phyloP scores from a whole-genome alignment of 2,113 vertebrate genomes.

The Nibea albiflora region DNA sequence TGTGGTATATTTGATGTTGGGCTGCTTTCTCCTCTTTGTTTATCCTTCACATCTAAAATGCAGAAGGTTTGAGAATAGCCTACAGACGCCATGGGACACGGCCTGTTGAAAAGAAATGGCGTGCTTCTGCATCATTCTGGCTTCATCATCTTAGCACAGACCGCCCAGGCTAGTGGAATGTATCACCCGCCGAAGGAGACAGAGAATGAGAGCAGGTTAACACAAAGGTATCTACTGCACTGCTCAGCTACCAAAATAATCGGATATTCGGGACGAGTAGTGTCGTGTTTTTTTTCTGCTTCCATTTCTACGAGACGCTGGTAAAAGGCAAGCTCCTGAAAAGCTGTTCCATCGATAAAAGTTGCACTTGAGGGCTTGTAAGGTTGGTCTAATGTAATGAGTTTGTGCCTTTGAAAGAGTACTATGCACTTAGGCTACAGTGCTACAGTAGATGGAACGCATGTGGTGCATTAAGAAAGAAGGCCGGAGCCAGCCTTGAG shows the following conservation, averaged over 20 bases:
- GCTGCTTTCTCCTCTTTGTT: neutral
- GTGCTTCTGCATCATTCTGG: neutral
- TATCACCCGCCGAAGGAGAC: neutral
- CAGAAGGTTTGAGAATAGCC: neutral
- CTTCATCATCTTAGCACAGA: too few species aligned
- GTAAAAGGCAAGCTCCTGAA: slow-evolving; percentile 27
- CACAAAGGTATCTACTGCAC: neutral
- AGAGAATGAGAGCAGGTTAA: slow-evolving; percentile 5
- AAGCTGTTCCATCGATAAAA: slow-evolving; percentile 24
- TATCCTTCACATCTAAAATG: slow-evolving; percentile 7
- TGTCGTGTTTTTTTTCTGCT: slow-evolving; percentile 5
- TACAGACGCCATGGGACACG: neutral
- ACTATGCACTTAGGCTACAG: slow-evolving; percentile 46
- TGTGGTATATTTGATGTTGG: slow-evolving; percentile 6
- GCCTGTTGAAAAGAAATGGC: neutral
- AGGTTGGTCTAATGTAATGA: slow-evolving; percentile 51
- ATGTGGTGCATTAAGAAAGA: slow-evolving; percentile 48
- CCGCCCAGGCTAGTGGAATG: neutral
- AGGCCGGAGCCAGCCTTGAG: slow-evolving; percentile 10
- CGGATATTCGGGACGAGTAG: slow-evolving; percentile 26
- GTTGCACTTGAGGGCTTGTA: slow-evolving; percentile 20
- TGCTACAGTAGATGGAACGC: neutral
- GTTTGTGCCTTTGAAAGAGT: slow-evolving; percentile 21
- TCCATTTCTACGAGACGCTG: slow-evolving; percentile 13
- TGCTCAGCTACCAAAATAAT: slow-evolving; percentile 35